Base-by-base conservation (phyloP, 2,113 vertebrate species). In the Boulengeromyrus knoepffleri region DNA sequence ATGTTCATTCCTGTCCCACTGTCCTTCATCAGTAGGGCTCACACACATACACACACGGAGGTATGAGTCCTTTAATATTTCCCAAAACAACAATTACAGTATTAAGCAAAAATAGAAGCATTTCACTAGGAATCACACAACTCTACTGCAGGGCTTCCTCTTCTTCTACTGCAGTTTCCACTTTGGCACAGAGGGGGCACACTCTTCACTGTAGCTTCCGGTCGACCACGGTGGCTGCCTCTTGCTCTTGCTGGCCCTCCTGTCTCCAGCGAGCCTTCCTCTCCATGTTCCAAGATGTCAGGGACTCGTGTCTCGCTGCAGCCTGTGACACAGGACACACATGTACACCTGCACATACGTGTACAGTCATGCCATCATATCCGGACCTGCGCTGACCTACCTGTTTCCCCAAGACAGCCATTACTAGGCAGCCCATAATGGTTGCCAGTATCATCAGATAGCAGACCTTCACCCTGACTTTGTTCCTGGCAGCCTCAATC, bases 401-500 rank as follows among this genome's bases (percentile, higher is more conserved):
- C 96, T 92, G 89, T 94, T 99, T 99, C 46, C 98, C 98, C 89
- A 92, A 7, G 19, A 97, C 5, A 36, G 98, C 89, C 96, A 96
- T 98, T 0, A 5, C 0, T 3, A 98, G 0, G 89, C 98, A 99
- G 50, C 96, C 96, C 0, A 56, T 0, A n/a, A 99, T 50, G 0
- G 98, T 97, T 90, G 95, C 1, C 1, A 42, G 95, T 0, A 98
- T 98, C 98, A 99, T 99, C 1, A 94, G 0, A 0, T 97, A 98
- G 94, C 97, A 96, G 86, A 92, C 87, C 94, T 96, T 98, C 91
- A 99, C 96, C 83, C 97, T 93, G 27, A 97, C 3, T 74, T 90
- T 97, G 93, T 96, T 98, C 92, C 97, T 97, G 1, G 98, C 97
- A 62, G 95, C 94, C 84, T 97, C 95, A 5, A 99, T 92, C 94